Conservation (phyloP, 2,113 vertebrate species). For the Actenoides hombroni region DNA sequence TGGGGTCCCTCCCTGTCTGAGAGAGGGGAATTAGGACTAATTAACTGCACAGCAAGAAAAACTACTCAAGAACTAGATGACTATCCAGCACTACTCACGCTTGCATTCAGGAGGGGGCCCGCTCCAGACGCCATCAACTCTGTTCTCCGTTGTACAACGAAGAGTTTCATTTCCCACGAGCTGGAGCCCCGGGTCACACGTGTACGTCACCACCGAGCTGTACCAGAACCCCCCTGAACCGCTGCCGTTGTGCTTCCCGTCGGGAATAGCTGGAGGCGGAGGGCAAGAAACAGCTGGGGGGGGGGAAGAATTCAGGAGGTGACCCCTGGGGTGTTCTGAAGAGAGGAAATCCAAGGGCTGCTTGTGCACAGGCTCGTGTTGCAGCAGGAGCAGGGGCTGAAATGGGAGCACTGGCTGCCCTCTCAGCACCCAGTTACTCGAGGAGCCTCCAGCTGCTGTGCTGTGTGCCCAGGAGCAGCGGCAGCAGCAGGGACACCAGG, state of each 20-base stretch:
- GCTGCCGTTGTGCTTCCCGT: background rate
- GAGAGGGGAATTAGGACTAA: background rate
- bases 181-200: slow-evolving; percentile 28
- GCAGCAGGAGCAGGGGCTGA: background rate
- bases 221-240: background rate
- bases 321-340: background rate
- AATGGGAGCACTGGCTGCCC: background rate
- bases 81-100: background rate
- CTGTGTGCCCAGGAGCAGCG: rapidly evolving
- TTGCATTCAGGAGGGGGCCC: slow-evolving; percentile 41
- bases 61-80: rapidly evolving
- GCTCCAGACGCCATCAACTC: background rate
- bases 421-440: rapidly evolving
- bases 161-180: slow-evolving; percentile 44
- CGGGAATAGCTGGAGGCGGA: slow-evolving; percentile 24
- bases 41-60: background rate
- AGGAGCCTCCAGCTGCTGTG: background rate
- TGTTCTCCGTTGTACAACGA: background rate
- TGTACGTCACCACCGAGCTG: background rate
- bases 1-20: background rate
- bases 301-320: background rate
- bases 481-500: background rate
- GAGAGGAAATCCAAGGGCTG: background rate
- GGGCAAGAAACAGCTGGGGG: slow-evolving; percentile 31
- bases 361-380: background rate